Conservation (phyloP, 2,888 invertebrate species). For the Nemotelus pantherinus region DNA sequence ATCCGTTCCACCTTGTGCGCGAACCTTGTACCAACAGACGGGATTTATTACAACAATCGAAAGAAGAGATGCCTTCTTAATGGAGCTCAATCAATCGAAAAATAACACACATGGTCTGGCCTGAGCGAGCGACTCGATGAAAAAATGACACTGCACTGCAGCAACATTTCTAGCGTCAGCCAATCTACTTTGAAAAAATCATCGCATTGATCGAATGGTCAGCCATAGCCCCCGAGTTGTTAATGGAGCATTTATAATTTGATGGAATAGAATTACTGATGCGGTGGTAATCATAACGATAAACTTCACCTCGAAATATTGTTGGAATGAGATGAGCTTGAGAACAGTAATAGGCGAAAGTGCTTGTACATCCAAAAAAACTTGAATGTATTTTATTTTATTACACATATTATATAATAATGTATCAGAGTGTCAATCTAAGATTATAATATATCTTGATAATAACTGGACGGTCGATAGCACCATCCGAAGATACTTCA, state of each 20-base stretch:
- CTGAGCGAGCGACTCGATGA: background rate
- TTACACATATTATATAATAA: no score
- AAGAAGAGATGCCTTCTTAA: slow-evolving; percentile 5
- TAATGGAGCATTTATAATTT: slow-evolving; percentile 37
- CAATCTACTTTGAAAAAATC: background rate
- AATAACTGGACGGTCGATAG: no score
- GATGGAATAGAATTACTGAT: slow-evolving; percentile 20
- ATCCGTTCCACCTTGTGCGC: slow-evolving; percentile 30
- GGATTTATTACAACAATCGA: slow-evolving; percentile 16
- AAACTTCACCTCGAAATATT: slow-evolving; percentile 34
- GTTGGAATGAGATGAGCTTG: background rate
- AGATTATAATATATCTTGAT: no score
- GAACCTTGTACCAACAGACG: slow-evolving; percentile 17
- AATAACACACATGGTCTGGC: background rate
- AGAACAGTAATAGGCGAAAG: background rate
- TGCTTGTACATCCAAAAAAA: background rate
- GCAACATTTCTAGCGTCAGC: background rate
- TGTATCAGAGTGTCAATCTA: no score
- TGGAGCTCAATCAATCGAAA: background rate
- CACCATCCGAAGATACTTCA: no score
- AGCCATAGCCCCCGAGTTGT: slow-evolving; percentile 28
- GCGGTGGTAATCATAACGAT: slow-evolving; percentile 14
- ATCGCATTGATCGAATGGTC: background rate
- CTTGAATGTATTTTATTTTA: background rate
- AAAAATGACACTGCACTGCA: background rate